These are phyloP conservation scores for Sylvicola cinctus DNA, from an alignment of 2,888 invertebrate genomes.

Conservation along the genomic window DNA sequence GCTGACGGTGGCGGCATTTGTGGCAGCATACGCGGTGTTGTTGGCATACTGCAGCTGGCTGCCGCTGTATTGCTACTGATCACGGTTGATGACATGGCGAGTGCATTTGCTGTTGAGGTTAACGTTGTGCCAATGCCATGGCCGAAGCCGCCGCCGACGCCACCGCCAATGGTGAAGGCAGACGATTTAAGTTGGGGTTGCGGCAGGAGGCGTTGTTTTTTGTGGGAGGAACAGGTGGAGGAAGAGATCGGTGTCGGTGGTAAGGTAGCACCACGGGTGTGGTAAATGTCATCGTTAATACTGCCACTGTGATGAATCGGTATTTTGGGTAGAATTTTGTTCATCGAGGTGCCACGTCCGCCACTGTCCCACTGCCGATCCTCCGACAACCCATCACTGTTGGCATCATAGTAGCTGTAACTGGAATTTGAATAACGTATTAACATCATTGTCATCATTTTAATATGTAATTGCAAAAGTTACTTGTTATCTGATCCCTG, in stretches of 20 bases:
- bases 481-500: not conserved
- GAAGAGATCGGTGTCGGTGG: constrained; percentile 10
- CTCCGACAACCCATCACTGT: constrained; percentile 36
- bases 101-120: constrained; percentile 5
- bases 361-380: constrained; percentile 53
- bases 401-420: constrained; percentile 5
- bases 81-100: constrained; percentile 14
- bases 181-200: constrained; percentile 4
- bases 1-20: constrained; percentile 11
- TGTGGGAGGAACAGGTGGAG: no score
- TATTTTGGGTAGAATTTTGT: constrained; percentile 15
- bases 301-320: constrained; percentile 15
- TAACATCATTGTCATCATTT: constrained; percentile 1
- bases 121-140: constrained; percentile 3
- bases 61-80: not conserved
- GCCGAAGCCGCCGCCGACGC: constrained; percentile 2
- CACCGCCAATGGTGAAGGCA: not conserved
- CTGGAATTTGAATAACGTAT: no score
- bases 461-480: constrained; percentile 18
- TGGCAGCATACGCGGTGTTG: constrained; percentile 10
- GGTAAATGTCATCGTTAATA: constrained; percentile 14
- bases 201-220: constrained; percentile 5
- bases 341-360: constrained; percentile 24
- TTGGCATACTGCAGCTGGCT: constrained; percentile 13
- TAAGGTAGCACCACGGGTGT: constrained; percentile 1